These are phyloP conservation scores for Nanorana parkeri DNA, from an alignment of 2,113 vertebrate genomes.

Conservation along the genomic window DNA sequence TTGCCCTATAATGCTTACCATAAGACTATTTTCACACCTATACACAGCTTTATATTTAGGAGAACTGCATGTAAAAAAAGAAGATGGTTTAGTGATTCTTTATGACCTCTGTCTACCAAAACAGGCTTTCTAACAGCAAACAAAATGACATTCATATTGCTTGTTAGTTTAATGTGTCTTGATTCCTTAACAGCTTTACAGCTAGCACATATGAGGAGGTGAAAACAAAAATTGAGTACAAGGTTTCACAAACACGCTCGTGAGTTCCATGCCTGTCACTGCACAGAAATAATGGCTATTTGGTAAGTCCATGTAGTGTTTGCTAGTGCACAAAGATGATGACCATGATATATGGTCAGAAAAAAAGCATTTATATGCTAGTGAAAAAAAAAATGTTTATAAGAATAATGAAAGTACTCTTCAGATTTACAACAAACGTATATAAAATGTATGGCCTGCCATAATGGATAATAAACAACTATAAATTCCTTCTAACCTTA, in stretches of 20 bases:
- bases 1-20: too few relatives aligned
- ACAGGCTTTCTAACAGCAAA: not conserved
- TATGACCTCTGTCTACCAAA: too few relatives aligned
- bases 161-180: not conserved
- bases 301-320: not conserved
- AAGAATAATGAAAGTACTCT: too few relatives aligned
- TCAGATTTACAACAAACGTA: slow-evolving; percentile 8
- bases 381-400: too few relatives aligned
- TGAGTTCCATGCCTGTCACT: slow-evolving; percentile 27
- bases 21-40: too few relatives aligned
- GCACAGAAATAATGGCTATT: not conserved
- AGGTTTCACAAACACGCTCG: slow-evolving; percentile 25
- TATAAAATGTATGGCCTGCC: slow-evolving; percentile 25
- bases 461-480: not conserved
- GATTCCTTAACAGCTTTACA: slow-evolving; percentile 9
- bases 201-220: not conserved
- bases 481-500: not conserved
- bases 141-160: not conserved
- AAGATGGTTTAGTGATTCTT: too few relatives aligned
- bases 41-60: too few relatives aligned
- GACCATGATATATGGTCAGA: not conserved
- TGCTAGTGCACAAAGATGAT: not conserved
- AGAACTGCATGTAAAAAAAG: too few relatives aligned
- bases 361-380: not conserved
- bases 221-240: not conserved